Evolutionary conservation across 2,888 invertebrate genomes (phyloP).

Genomic region (Trissonchulus sp.): DNA sequence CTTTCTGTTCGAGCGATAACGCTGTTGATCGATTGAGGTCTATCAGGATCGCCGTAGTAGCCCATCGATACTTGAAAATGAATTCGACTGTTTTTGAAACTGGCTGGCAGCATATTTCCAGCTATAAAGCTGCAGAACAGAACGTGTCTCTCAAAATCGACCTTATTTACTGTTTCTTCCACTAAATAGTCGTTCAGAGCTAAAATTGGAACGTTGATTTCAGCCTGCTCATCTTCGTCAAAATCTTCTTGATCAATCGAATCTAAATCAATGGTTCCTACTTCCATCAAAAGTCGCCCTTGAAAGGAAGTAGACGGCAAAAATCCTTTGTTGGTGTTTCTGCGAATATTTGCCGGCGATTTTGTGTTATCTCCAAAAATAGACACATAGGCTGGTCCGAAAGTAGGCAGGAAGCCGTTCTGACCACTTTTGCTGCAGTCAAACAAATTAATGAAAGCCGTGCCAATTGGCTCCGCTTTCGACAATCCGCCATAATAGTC

Average conservation of each 20-base stretch:
- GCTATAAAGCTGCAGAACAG: neutral
- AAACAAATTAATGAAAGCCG: neutral
- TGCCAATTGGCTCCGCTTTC: constrained; percentile 9
- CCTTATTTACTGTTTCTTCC: neutral
- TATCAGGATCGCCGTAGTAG: neutral
- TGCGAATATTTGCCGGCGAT: neutral
- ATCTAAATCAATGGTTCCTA: neutral
- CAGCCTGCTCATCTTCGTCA: no score
- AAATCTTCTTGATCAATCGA: neutral
- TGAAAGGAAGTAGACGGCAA: neutral
- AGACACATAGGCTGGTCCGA: constrained; percentile 16
- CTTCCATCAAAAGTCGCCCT: neutral
- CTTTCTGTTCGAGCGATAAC: neutral
- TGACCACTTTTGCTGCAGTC: neutral
- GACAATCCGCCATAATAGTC: neutral
- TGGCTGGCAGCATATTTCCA: neutral
- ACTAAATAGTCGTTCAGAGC: neutral
- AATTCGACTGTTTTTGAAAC: neutral
- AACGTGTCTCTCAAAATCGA: neutral
- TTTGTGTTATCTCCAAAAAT: neutral
- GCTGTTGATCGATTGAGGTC: neutral
- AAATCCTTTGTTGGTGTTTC: neutral
- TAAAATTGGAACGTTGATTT: neutral
- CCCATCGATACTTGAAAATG: neutral
- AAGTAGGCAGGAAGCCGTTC: constrained; percentile 6